phyloP scores from a whole-genome alignment of 1,140 invertebrate genomes.

The Meloidogyne floridensis region DNA sequence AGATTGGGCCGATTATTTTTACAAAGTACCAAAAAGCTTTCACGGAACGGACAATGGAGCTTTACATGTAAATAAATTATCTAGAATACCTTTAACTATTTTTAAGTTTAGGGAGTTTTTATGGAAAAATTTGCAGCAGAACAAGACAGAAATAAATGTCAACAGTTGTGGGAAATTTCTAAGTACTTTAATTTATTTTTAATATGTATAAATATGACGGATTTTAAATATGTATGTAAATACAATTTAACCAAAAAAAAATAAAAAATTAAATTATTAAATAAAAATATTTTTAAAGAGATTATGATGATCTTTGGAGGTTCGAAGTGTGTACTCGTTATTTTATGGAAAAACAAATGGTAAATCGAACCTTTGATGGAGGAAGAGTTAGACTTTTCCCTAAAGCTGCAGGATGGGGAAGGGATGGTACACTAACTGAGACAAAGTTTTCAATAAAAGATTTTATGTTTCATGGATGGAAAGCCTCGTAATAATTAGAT shows the following conservation, averaged over 20 bases:
- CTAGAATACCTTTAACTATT: not conserved
- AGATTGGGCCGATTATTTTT: too few relatives aligned
- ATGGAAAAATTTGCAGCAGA: not conserved
- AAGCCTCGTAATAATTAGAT: conserved; percentile 22
- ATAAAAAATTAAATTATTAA: too few relatives aligned
- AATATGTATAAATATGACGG: not conserved
- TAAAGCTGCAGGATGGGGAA: conserved; percentile 31
- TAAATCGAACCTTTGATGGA: not conserved
- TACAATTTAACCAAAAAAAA: too few relatives aligned
- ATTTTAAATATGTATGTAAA: too few relatives aligned
- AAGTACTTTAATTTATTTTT: not conserved
- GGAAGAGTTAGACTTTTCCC: conserved; percentile 17
- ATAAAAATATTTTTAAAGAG: conserved; percentile 19
- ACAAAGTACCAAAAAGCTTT: conserved; percentile 24
- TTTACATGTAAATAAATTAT: conserved; percentile 32
- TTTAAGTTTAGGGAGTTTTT: not conserved
- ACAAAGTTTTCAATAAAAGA: conserved; percentile 28
- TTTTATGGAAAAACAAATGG: not conserved
- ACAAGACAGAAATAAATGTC: conserved; percentile 5
- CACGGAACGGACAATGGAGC: conserved; percentile 53
- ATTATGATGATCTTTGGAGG: conserved; percentile 38
- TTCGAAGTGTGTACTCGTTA: conserved; percentile 40
- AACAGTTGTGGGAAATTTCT: conserved; percentile 4
- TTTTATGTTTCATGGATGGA: conserved; percentile 34
- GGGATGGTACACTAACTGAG: conserved; percentile 40